Base-by-base conservation (phyloP, 1,140 invertebrate species). In the Saccostrea echinata region DNA sequence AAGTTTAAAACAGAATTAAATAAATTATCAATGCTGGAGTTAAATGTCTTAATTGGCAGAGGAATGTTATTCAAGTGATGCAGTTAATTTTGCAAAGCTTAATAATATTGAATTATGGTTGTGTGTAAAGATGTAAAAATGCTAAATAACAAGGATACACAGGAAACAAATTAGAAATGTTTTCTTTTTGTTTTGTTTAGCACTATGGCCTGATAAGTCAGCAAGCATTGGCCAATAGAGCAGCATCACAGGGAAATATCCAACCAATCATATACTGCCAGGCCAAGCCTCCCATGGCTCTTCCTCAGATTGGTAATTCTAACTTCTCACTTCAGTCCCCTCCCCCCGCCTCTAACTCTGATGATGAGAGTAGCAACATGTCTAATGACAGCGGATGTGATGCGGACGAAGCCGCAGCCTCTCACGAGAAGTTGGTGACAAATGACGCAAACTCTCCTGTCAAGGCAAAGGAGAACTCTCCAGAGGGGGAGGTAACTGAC, bases 321-420 rank as follows among this genome's bases (percentile, higher is more conserved):
- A 24, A 82, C 84, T n/a, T 24, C 33, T n/a, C 57, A 33, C 13
- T 53, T 71, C 35, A n/a, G 0, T 71, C 61, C n/a, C 35, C 35
- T 71, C 30, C 64, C 18, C 27, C 61, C 3, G n/a, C 76, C 24
- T 82, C 52, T 11, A 53, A 89, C 33, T 81, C 80, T 33, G 88
- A 89, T 33, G 88, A 89, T 43, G 64, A 86, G 30, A 86, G 86
- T 82, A 89, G 88, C 57, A 89, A 85, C 71, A 61, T 84, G n/a
- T 89, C 88, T 12, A 85, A 81, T 76, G 88, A 89, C 82, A 89
- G 88, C 61, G 88, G 88, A 24, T 89, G 88, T 71, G 88, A 89
- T 61, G 80, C 71, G 64, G 80, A 81, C n/a, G 80, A 81, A n/a
- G 64, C 52, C 13, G 33, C 81, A 21, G 33, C 51, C 11, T n/a